Evolutionary conservation across 2,797 vertebrate genomes (phyloP).

Genomic region (Staurois parvus): DNA sequence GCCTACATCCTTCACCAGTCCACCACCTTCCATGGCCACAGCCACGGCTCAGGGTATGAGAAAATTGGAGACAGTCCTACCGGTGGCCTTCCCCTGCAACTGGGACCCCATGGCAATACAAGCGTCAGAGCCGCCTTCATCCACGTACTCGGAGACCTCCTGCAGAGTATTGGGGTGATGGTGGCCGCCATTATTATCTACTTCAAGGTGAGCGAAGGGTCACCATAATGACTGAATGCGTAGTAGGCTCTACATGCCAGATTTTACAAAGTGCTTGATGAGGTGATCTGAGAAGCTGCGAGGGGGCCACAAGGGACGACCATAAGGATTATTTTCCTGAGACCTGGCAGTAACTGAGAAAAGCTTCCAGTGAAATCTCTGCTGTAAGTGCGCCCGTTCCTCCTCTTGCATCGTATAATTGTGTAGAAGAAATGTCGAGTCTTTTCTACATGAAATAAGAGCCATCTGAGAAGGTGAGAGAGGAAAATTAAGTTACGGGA

Average conservation of each 20-base stretch:
- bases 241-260: too few relatives aligned
- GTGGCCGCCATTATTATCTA: slow-evolving; percentile 92
- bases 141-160: slow-evolving; percentile 93
- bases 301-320: background rate
- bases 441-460: background rate
- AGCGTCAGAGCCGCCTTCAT: slow-evolving; percentile 93
- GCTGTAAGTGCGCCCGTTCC: background rate
- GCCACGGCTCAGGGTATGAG: slow-evolving; percentile 82
- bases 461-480: background rate
- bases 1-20: slow-evolving; percentile 94
- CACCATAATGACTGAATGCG: too few relatives aligned
- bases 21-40: slow-evolving; percentile 79
- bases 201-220: slow-evolving; percentile 83
- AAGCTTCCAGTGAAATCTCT: background rate
- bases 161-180: slow-evolving; percentile 93
- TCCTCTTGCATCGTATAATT: background rate
- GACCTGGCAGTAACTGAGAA: background rate
- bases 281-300: background rate
- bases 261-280: too few relatives aligned
- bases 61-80: slow-evolving; percentile 81
- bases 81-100: slow-evolving; percentile 68
- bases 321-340: background rate
- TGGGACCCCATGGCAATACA: slow-evolving; percentile 84
- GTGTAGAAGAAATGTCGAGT: background rate
- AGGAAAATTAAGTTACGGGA: too few relatives aligned